phyloP scores from a whole-genome alignment of 2,888 invertebrate species.

The Drosophila affinis region DNA sequence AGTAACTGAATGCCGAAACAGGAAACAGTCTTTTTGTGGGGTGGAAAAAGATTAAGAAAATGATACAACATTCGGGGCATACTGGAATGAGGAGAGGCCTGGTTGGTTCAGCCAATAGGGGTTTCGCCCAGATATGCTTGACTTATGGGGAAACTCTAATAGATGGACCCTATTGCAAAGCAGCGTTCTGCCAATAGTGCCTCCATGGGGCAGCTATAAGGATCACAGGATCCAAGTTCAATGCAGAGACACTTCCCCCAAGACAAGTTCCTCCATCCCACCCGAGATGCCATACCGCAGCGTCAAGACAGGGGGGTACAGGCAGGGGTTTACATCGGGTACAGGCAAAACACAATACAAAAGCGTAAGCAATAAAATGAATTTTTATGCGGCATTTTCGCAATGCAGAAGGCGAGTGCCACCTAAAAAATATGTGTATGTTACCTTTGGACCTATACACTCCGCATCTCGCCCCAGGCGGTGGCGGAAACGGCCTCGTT shows the following conservation, averaged over 20 bases:
- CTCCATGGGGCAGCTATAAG: neutral
- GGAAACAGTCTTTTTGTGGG: neutral
- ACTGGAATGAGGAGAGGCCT: neutral
- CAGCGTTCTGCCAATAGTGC: neutral
- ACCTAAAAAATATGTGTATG: constrained; percentile 43
- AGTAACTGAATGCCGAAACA: neutral
- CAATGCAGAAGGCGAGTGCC: constrained; percentile 51
- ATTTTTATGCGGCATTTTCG: constrained; percentile 79
- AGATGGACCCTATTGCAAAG: too few relatives aligned
- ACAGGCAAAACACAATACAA: constrained; percentile 46
- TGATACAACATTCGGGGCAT: neutral
- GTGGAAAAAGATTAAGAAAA: neutral
- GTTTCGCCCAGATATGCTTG: too few relatives aligned
- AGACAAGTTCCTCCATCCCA: neutral
- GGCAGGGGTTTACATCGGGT: neutral
- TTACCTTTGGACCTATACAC: constrained; percentile 32
- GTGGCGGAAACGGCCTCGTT: constrained; percentile 10
- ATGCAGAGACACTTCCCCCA: neutral
- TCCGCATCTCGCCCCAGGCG: constrained; percentile 5
- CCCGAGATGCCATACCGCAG: too few relatives aligned
- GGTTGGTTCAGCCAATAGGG: too few relatives aligned
- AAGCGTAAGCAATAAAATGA: constrained; percentile 74
- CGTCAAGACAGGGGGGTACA: too few relatives aligned
- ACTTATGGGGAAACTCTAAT: too few relatives aligned
- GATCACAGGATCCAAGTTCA: neutral